phyloP scores from a whole-genome alignment of 2,888 invertebrate genomes.

The Lochmaea crataegi region DNA sequence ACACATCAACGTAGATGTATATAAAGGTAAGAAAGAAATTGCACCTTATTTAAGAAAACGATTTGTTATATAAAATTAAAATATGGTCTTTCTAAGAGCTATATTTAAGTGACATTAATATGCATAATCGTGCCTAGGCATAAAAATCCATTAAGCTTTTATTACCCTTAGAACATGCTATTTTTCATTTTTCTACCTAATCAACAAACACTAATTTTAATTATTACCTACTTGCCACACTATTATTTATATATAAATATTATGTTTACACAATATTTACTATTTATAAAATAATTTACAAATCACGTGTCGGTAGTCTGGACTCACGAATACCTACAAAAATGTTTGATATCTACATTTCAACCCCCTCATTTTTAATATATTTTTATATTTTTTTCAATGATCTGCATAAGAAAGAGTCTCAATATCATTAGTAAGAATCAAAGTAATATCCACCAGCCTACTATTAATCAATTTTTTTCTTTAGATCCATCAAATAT shows the following conservation, averaged over 20 bases:
- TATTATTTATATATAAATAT: conserved; percentile 49
- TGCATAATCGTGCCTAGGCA: conserved; percentile 55
- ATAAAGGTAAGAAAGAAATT: not conserved
- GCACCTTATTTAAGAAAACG: not conserved
- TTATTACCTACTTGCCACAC: conserved; percentile 51
- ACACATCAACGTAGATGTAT: not conserved
- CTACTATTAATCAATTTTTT: conserved; percentile 13
- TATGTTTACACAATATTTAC: conserved; percentile 45
- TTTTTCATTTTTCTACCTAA: conserved; percentile 48
- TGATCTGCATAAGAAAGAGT: not conserved
- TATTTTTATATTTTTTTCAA: not conserved
- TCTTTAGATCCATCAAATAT: conserved; percentile 28
- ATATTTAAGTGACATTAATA: conserved; percentile 56
- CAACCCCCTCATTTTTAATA: no score
- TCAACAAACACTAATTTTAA: conserved; percentile 54
- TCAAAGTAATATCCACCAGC: not conserved
- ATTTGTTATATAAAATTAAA: conserved; percentile 44
- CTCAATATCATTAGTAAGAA: conserved; percentile 6
- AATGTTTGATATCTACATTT: no score
- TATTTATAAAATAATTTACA: conserved; percentile 47
- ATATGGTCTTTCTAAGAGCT: conserved; percentile 47
- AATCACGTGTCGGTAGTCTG: conserved; percentile 15
- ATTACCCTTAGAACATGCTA: conserved; percentile 54
- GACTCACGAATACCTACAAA: no score
- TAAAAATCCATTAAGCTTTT: conserved; percentile 60